phyloP scores from a whole-genome alignment of 2,888 invertebrate genomes.

The Lamellibrachia satsuma region DNA sequence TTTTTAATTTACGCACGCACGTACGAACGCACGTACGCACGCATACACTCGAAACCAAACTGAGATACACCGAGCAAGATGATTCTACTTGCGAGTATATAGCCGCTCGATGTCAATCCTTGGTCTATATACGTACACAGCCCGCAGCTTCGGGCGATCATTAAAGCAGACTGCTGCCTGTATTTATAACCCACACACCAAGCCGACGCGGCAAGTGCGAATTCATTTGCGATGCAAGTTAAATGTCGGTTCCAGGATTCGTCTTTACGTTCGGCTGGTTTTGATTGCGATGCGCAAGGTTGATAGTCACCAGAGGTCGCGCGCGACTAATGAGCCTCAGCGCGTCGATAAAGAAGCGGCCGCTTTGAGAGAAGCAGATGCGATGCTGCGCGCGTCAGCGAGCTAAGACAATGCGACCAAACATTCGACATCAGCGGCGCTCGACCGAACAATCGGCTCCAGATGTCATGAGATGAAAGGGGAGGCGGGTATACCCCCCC shows the following conservation, averaged over 20 bases:
- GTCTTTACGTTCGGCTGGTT: not conserved
- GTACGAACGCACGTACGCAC: not conserved
- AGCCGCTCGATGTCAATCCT: not conserved
- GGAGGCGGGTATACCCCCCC: not conserved
- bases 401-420: not conserved
- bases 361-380: not conserved
- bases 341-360: conserved; percentile 7
- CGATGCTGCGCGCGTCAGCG: not conserved
- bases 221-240: not conserved
- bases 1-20: not conserved
- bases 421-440: not conserved
- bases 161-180: not conserved
- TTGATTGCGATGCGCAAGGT: not conserved
- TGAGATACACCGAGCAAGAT: not conserved
- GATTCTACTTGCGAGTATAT: not conserved
- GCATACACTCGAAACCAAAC: not conserved
- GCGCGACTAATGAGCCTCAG: not conserved
- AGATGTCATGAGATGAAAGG: not conserved
- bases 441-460: not conserved
- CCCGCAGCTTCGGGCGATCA: not conserved
- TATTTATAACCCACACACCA: not conserved
- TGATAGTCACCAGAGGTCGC: conserved; percentile 3
- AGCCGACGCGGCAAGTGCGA: not conserved
- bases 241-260: not conserved
- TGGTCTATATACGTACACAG: not conserved